Conservation (phyloP, 92 coral and sea anemone species). For the Siderastrea siderea region DNA sequence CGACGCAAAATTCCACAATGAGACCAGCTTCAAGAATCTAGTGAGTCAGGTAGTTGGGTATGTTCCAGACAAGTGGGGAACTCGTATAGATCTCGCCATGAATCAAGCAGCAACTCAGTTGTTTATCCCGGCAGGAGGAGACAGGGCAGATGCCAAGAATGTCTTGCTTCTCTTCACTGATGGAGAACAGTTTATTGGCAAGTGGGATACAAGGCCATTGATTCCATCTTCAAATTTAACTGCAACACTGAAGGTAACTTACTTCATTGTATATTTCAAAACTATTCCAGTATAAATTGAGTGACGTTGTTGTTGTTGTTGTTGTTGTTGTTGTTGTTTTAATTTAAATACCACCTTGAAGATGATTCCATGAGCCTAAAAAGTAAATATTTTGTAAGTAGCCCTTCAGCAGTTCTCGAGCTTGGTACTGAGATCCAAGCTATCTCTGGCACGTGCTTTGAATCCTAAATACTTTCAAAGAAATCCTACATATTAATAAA, state of each 20-base stretch:
- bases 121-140: not conserved
- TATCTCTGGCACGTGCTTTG: too few relatives aligned
- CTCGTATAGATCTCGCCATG: not conserved
- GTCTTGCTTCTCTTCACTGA: not conserved
- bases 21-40: not conserved
- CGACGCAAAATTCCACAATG: not conserved
- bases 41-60: not conserved
- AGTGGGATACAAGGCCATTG: not conserved
- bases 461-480: too few relatives aligned
- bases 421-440: too few relatives aligned
- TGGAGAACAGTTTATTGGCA: not conserved
- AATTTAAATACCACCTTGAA: too few relatives aligned
- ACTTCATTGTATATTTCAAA: not conserved
- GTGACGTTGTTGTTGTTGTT: not conserved
- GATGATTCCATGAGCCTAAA: too few relatives aligned
- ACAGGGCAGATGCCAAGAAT: not conserved
- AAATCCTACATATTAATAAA: too few relatives aligned
- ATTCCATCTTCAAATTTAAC: not conserved
- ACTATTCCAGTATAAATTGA: not conserved
- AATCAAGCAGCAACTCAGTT: not conserved
- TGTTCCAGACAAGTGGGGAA: not conserved
- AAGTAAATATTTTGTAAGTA: too few relatives aligned
- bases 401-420: too few relatives aligned
- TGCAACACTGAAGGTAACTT: not conserved
- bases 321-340: too few relatives aligned